Conservation (phyloP, 2,888 invertebrate species). For the Rhimphoctona megacephalus region DNA sequence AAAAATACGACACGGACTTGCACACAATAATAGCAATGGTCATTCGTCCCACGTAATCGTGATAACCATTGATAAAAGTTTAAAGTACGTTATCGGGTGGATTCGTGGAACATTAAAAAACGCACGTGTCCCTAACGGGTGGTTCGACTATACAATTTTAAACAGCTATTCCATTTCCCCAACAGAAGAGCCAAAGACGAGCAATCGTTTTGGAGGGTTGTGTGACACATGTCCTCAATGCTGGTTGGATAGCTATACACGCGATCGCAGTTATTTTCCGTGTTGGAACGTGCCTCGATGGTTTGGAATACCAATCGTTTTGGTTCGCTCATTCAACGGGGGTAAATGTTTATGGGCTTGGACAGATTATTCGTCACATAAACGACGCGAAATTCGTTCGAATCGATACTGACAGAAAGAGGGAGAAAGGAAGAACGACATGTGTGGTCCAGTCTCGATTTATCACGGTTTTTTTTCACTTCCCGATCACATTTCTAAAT, state of each 20-base stretch:
- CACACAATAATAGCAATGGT: slow-evolving; percentile 71
- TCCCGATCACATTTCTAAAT: not conserved
- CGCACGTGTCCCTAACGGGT: slow-evolving; percentile 83
- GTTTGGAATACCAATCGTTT: slow-evolving; percentile 81
- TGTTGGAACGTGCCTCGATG: slow-evolving; percentile 56
- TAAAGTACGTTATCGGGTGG: slow-evolving; percentile 84
- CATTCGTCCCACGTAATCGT: slow-evolving; percentile 82
- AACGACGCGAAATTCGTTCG: slow-evolving; percentile 62
- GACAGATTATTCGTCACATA: slow-evolving; percentile 72
- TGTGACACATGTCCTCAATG: slow-evolving; percentile 84
- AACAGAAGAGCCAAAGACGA: slow-evolving; percentile 67
- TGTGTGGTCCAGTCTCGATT: slow-evolving; percentile 37
- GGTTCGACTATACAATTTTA: slow-evolving; percentile 83
- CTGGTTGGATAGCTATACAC: slow-evolving; percentile 76
- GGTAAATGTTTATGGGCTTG: slow-evolving; percentile 74
- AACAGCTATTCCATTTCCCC: slow-evolving; percentile 81
- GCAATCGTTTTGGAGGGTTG: slow-evolving; percentile 75
- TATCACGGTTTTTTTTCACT: slow-evolving; percentile 13
- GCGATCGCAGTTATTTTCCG: slow-evolving; percentile 46
- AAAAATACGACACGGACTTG: not conserved
- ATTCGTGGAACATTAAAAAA: slow-evolving; percentile 83
- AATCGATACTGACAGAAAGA: slow-evolving; percentile 30
- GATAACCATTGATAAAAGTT: slow-evolving; percentile 84
- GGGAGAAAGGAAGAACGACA: not conserved
- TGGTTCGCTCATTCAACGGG: slow-evolving; percentile 60